Conservation (phyloP, 1,140 invertebrate species). For the Zaprionus gabonicus region DNA sequence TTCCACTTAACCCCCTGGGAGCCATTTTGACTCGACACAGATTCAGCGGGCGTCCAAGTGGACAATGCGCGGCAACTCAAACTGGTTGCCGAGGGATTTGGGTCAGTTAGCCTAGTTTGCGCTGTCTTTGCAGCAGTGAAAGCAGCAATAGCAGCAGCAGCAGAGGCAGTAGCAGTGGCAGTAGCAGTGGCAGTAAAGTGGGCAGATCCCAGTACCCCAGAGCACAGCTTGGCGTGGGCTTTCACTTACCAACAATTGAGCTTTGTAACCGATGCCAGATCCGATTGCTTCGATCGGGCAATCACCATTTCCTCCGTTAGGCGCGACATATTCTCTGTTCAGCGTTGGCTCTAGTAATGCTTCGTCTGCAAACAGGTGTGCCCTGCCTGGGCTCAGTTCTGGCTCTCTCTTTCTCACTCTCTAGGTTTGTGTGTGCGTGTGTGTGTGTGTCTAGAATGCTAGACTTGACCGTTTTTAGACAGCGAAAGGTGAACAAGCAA, state of each 20-base stretch:
- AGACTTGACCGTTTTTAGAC: conserved; percentile 33
- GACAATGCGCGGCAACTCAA: conserved; percentile 50
- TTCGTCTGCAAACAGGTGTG: conserved; percentile 44
- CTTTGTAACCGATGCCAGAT: conserved; percentile 92
- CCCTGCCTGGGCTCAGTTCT: background rate
- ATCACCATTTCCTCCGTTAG: conserved; percentile 96
- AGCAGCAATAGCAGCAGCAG: conserved; percentile 27
- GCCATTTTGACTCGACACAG: conserved; percentile 56
- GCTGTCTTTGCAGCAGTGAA: conserved; percentile 46
- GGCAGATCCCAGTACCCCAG: conserved; percentile 48
- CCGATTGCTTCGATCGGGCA: conserved; percentile 93
- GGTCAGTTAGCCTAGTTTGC: conserved; percentile 29
- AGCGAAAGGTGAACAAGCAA: conserved; percentile 50
- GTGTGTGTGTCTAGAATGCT: no score
- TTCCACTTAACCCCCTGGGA: conserved; percentile 48
- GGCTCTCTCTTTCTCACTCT: conserved; percentile 4
- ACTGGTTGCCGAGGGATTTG: conserved; percentile 65
- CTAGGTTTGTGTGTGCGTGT: background rate
- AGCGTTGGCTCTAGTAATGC: conserved; percentile 64
- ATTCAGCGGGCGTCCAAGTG: conserved; percentile 37
- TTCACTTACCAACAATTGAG: conserved; percentile 94
- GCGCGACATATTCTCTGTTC: conserved; percentile 86
- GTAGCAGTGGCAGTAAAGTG: conserved; percentile 33
- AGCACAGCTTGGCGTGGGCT: conserved; percentile 48
- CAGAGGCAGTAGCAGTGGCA: no score